phyloP scores from a whole-genome alignment of 2,797 vertebrate species.

The Enteromius treurensis region DNA sequence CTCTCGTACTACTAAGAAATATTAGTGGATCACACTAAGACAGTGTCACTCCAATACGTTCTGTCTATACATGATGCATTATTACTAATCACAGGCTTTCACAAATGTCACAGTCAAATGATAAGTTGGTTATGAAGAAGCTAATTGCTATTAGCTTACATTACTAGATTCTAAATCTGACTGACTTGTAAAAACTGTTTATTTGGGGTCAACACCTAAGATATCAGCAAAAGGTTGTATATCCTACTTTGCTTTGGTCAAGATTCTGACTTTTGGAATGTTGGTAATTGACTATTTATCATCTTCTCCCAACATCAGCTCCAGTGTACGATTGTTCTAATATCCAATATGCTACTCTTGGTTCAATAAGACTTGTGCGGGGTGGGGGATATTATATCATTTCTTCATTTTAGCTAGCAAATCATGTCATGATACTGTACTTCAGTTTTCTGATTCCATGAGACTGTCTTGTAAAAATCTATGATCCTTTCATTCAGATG shows the following conservation, averaged over 20 bases:
- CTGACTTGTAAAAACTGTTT: not conserved
- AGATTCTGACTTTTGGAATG: conserved; percentile 24
- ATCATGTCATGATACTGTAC: conserved; percentile 1
- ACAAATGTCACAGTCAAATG: not conserved
- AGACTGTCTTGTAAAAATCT: not conserved
- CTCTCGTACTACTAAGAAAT: not conserved
- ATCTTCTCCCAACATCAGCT: conserved; percentile 5
- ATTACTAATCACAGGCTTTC: not conserved
- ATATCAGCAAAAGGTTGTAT: not conserved
- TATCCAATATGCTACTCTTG: not conserved
- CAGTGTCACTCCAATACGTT: conserved; percentile 22
- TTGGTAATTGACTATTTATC: not conserved
- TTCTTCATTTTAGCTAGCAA: not conserved
- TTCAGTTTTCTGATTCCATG: conserved; percentile 20
- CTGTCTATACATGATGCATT: not conserved
- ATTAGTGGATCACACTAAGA: conserved; percentile 43
- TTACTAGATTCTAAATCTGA: not conserved
- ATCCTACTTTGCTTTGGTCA: conserved; percentile 18
- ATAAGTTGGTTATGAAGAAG: not conserved
- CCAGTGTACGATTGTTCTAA: not conserved
- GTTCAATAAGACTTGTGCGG: not conserved
- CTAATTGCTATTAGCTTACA: not conserved
- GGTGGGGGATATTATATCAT: not conserved
- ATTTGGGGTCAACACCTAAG: not conserved
- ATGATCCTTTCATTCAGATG: not conserved